These are phyloP conservation scores for Arnoldichthys spilopterus DNA, from an alignment of 2,797 vertebrate genomes.

Conservation along the genomic window DNA sequence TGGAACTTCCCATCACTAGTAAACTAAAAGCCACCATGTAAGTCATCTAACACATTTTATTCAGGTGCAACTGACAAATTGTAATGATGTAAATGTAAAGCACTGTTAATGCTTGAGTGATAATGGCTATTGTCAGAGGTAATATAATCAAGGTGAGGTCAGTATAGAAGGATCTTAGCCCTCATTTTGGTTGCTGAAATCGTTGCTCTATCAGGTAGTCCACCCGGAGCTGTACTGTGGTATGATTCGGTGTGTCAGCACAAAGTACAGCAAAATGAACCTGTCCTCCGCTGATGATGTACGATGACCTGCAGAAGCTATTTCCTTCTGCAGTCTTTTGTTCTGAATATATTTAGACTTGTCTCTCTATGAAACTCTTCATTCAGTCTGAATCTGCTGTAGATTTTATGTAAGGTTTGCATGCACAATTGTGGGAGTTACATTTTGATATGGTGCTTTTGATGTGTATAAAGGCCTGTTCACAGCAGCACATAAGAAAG, in stretches of 20 bases:
- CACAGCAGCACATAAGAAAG: background rate
- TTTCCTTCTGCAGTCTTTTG: conserved; percentile 7
- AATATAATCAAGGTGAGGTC: background rate
- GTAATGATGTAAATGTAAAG: too few species aligned
- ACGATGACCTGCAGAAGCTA: conserved; percentile 11
- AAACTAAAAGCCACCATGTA: too few species aligned
- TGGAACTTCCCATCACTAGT: too few species aligned
- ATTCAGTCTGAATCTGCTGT: background rate
- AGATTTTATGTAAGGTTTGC: background rate
- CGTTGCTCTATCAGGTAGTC: background rate
- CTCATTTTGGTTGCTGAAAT: background rate
- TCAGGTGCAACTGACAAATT: too few species aligned
- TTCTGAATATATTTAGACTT: conserved; percentile 10
- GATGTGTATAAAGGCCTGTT: background rate
- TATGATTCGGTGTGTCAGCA: background rate
- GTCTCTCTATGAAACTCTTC: background rate
- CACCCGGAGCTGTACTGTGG: background rate
- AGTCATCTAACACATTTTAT: too few species aligned
- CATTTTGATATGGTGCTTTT: background rate
- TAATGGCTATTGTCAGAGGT: background rate
- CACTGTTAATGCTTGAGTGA: background rate
- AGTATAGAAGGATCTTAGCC: background rate
- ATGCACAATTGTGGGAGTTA: background rate
- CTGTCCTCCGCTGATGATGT: conserved; percentile 4
- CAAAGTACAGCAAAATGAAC: conserved; percentile 25